Base-by-base conservation (phyloP, 2,888 invertebrate genomes). In the Tribolium freemani region DNA sequence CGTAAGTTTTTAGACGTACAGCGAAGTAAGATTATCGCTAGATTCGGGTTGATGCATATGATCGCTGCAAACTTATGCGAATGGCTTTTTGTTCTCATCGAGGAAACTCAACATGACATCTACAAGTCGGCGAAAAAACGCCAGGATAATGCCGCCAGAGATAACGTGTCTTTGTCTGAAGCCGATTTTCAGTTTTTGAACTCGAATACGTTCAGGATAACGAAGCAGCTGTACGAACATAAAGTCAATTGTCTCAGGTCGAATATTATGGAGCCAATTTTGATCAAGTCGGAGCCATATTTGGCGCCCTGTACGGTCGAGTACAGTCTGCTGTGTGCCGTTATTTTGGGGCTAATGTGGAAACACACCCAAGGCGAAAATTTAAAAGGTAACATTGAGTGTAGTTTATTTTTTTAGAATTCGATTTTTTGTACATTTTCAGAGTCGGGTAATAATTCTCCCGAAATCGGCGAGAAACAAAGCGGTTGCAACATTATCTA, bases 1-100 rank as follows among this genome's bases (percentile, higher is more conserved):
- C 8, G 2, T 16, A 26, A 78, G 78, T 77, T 76, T 67, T 11
- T 75, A 44, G 75, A 75, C 13, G 71, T 76, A n/a, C 73, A 73
- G n/a, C 76, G 68, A 26, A 76, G 74, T 81, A 91, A 92, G 81
- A 88, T 92, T 48, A 88, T 95, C 57, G 94, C 95, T 16, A 90
- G 96, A 79, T 94, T 97, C 79, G 97, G 97, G 5, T 90, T 97
- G 50, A 97, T 97, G 96, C 97, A 98, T 84, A 91, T 96, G 91
- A 91, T 97, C 63, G 97, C 96, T 0, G 96, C 96, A 21, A 97
- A 97, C 86, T 86, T 97, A 10, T 96, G 96, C 87, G 96, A 97
- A 79, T 97, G 97, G 97, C 86, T 97, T 57, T 93, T 94, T 82
- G 94, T 95, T 2, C 87, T 96, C 13, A 93, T 96, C 0, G 93